Base-by-base conservation (phyloP, 2,888 invertebrate genomes). In the Strigamia transsilvanica region DNA sequence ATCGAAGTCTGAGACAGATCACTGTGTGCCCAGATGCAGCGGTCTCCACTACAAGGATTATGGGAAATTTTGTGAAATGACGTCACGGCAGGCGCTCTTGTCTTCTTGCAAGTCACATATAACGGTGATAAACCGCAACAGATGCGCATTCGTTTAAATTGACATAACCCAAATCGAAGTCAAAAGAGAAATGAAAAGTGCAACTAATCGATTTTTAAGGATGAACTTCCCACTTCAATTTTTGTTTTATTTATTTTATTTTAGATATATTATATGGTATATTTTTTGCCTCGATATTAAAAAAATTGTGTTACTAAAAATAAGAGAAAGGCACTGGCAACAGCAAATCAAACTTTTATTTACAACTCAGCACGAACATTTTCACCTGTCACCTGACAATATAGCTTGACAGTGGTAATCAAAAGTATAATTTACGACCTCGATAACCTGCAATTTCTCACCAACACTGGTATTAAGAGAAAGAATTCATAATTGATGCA, bases 21-120 rank as follows among this genome's bases (percentile, higher is more conserved):
- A 73, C 73, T 73, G 23, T 73, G 73, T 73, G 73, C 73, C 73
- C 73, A 73, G 73, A 73, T 73, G 73, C 73, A 73, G 73, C 73
- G 23, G 73, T 32, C 73, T 73, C 73, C 13, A 27, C 73, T 73
- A 13, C 73, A 18, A 73, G 73, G 73, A 73, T 73, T 73, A 73
- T 73, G 73, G 73, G 73, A 73, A 73, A 73, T 73, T 73, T 32
- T 21, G 66, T 13, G 73, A 73, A 32, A 73, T 73, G 73, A 73
- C 73, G 73, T 73, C 73, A 73, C 32, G 73, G 7, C 32, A 73
- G 27, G 73, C 73, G 73, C n/a, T 12, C 66, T 66, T 13, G 66
- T 27, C 23, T 66, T 73, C 73, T 73, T 73, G 27, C 73, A 73
- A 73, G 73, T 73, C 73, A 73, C 73, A 73, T 73, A 32, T 73